phyloP scores from a whole-genome alignment of 1,140 invertebrate species.

The Lerema accius region DNA sequence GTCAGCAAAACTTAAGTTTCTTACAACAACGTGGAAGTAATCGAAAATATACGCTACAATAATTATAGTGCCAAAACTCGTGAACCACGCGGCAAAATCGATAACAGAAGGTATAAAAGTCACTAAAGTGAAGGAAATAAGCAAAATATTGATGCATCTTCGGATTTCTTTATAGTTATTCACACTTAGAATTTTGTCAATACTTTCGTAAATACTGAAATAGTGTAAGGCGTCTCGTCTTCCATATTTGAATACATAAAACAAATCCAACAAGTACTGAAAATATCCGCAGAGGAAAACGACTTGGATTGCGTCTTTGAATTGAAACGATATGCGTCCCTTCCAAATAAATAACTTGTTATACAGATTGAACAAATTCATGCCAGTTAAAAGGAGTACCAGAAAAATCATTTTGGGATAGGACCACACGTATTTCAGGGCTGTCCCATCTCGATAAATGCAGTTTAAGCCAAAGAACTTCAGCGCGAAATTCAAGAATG shows the following conservation, averaged over 20 bases:
- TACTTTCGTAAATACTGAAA: slow-evolving; percentile 34
- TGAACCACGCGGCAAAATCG: slow-evolving; percentile 6
- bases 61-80: slow-evolving; percentile 1
- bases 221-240: slow-evolving; percentile 34
- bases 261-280: slow-evolving; percentile 38
- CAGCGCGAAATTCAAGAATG: slow-evolving; percentile 22
- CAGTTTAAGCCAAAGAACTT: slow-evolving; percentile 32
- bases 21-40: slow-evolving; percentile 2
- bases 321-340: background rate
- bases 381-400: slow-evolving; percentile 4
- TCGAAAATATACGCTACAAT: slow-evolving; percentile 8
- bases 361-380: slow-evolving; percentile 21
- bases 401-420: slow-evolving; percentile 20
- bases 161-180: slow-evolving; percentile 25
- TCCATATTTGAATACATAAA: slow-evolving; percentile 36
- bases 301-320: slow-evolving; percentile 31
- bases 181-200: slow-evolving; percentile 38
- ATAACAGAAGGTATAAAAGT: background rate
- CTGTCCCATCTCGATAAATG: slow-evolving; percentile 8
- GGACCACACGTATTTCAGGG: slow-evolving; percentile 24
- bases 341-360: slow-evolving; percentile 11
- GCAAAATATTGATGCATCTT: slow-evolving; percentile 5
- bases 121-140: background rate
- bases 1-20: slow-evolving; percentile 19
- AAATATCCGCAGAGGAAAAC: slow-evolving; percentile 35